These are phyloP conservation scores for Rhinolophus ferrumequinum DNA, from an alignment of 2,113 vertebrate genomes.

Conservation along the genomic window DNA sequence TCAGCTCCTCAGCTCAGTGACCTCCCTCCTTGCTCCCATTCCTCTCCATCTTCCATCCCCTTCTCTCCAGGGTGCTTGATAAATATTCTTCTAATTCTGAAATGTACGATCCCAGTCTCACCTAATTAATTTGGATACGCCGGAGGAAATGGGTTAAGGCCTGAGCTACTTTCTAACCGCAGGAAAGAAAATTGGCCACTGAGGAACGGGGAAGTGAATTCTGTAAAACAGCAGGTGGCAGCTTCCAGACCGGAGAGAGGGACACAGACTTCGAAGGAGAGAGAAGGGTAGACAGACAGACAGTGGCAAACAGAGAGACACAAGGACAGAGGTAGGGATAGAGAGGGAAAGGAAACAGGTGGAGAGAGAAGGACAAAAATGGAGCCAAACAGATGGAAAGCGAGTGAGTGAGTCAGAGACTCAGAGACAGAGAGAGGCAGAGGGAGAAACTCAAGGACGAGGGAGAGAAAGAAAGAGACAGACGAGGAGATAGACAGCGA, in stretches of 20 bases:
- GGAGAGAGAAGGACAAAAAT: not conserved
- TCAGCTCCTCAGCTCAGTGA: not conserved
- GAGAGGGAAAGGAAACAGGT: not conserved
- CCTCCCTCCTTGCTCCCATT: constrained; percentile 55
- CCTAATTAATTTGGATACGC: constrained; percentile 79
- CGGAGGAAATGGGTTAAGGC: constrained; percentile 80
- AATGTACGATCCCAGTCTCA: constrained; percentile 53
- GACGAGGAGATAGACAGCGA: not conserved
- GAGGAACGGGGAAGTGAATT: not conserved
- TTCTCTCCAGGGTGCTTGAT: constrained; percentile 72
- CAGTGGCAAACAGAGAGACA: not conserved
- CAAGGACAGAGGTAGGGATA: not conserved
- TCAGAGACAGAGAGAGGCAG: not conserved
- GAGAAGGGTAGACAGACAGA: not conserved
- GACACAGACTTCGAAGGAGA: not conserved
- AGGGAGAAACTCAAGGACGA: not conserved
- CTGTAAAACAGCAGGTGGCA: not conserved
- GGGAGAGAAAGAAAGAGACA: not conserved
- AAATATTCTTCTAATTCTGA: constrained; percentile 80
- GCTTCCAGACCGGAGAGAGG: not conserved
- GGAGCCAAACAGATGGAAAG: not conserved
- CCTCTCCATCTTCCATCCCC: constrained; percentile 44
- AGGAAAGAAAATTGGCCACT: constrained; percentile 69
- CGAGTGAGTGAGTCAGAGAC: not conserved
- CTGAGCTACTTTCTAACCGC: constrained; percentile 77